Percentiles rank a stretch among this genome's conserved stretches.
Conservation (phyloP, 2,113 vertebrate genomes). For the Melanocharis versteri region DNA sequence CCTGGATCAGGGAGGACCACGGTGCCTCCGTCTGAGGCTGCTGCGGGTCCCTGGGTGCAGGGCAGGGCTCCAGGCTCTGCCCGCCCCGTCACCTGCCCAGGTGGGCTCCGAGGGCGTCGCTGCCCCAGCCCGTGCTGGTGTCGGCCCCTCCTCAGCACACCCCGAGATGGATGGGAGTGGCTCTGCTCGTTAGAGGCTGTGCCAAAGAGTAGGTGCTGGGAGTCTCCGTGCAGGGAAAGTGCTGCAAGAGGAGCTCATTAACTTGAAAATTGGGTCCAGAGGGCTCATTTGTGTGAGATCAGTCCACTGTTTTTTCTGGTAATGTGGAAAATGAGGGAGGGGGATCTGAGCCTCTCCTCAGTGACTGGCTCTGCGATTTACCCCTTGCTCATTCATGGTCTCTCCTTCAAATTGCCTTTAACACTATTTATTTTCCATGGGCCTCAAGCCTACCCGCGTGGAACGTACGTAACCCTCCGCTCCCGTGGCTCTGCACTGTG, state of each 20-base stretch:
- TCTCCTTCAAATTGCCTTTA: not conserved
- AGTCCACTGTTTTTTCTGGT: not conserved
- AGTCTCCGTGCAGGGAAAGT: not conserved
- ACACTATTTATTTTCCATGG: not conserved
- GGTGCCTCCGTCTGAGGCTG: rapidly evolving
- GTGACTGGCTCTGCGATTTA: not conserved
- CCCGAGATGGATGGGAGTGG: not conserved
- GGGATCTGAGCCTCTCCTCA: not conserved
- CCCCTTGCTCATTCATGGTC: not conserved
- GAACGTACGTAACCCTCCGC: not conserved
- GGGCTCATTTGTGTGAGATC: conserved; percentile 31
- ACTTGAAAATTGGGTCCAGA: conserved; percentile 10
- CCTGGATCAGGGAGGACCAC: rapidly evolving
- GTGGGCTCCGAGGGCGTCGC: rapidly evolving
- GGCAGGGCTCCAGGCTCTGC: not conserved
- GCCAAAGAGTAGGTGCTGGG: conserved; percentile 20
- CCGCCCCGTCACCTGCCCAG: not conserved
- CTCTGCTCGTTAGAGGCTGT: conserved; percentile 21
- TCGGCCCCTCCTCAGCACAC: not conserved
- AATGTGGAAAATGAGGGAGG: not conserved
- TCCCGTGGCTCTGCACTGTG: rapidly evolving
- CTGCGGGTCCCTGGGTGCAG: not conserved
- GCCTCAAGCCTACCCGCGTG: not conserved
- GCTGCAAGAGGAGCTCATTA: conserved; percentile 41
- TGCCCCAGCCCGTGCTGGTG: rapidly evolving